Conservation (phyloP, 2,797 vertebrate species). For the Trachops cirrhosus region DNA sequence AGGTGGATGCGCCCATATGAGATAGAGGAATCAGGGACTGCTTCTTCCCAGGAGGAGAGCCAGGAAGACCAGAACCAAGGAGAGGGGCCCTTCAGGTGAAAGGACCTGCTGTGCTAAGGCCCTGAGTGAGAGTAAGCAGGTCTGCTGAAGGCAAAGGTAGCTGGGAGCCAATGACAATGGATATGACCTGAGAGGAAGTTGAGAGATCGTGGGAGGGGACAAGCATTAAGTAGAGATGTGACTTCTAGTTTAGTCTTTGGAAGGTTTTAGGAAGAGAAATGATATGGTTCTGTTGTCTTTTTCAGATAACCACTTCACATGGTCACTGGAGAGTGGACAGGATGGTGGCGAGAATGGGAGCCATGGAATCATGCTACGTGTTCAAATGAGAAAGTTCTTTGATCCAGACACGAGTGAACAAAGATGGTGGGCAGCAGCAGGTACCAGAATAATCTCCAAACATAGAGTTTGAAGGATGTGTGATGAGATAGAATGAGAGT, state of each 20-base stretch:
- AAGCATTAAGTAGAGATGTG: rapidly evolving
- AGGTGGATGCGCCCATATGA: rapidly evolving
- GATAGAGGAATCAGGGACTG: not conserved
- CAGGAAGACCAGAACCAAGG: not conserved
- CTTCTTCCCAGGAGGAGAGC: not conserved
- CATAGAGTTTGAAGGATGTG: not conserved
- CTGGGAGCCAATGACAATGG: not conserved
- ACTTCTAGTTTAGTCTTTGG: not conserved
- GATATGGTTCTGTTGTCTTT: not conserved
- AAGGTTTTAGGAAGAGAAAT: not conserved
- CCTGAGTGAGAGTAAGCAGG: not conserved
- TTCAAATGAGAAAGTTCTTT: not conserved
- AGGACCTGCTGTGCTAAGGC: rapidly evolving
- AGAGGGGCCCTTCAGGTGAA: rapidly evolving
- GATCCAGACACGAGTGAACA: rapidly evolving
- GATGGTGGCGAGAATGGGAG: rapidly evolving
- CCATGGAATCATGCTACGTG: rapidly evolving
- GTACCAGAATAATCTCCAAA: too few species aligned
- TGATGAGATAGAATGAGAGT: too few species aligned
- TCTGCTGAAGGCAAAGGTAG: not conserved
- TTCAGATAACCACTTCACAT: not conserved
- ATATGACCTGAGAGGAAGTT: too few species aligned
- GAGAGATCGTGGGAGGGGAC: rapidly evolving
- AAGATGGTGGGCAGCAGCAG: not conserved
- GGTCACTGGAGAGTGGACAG: not conserved